Evolutionary conservation across 2,888 invertebrate species (phyloP).

Genomic region (Marasmarcha lunaedactyla): DNA sequence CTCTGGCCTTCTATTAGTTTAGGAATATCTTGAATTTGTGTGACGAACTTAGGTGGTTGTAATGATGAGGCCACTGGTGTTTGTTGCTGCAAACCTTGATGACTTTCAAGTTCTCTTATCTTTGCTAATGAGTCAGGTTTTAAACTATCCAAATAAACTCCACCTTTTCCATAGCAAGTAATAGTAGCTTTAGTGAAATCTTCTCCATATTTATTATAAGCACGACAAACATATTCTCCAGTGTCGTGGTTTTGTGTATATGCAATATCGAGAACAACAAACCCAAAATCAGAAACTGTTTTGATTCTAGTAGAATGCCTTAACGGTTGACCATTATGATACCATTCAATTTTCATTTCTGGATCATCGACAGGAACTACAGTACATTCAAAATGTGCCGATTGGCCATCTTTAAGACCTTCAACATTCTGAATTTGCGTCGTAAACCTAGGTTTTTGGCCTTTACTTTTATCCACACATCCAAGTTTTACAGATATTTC

Average conservation of each 20-base stretch:
- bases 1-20: conserved; percentile 94
- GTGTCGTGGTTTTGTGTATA: conserved; percentile 93
- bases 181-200: conserved; percentile 89
- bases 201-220: conserved; percentile 91
- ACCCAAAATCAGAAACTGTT: conserved; percentile 95
- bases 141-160: conserved; percentile 88
- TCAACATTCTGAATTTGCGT: conserved; percentile 87
- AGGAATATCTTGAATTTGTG: conserved; percentile 86
- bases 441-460: conserved; percentile 89
- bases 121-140: conserved; percentile 92
- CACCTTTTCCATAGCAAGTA: conserved; percentile 85
- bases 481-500: conserved; percentile 87
- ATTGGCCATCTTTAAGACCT: conserved; percentile 91
- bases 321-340: conserved; percentile 91
- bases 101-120: conserved; percentile 87
- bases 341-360: conserved; percentile 95
- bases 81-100: conserved; percentile 75
- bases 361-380: conserved; percentile 95
- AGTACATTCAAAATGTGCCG: conserved; percentile 95
- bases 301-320: conserved; percentile 92
- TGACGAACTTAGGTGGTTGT: conserved; percentile 90
- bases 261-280: conserved; percentile 94
- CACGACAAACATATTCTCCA: conserved; percentile 93
- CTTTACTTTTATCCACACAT: conserved; percentile 86
- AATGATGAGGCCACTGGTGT: conserved; percentile 75